Evolutionary conservation across 1,140 invertebrate species (phyloP).

Genomic region (Paraescarpia echinospica): DNA sequence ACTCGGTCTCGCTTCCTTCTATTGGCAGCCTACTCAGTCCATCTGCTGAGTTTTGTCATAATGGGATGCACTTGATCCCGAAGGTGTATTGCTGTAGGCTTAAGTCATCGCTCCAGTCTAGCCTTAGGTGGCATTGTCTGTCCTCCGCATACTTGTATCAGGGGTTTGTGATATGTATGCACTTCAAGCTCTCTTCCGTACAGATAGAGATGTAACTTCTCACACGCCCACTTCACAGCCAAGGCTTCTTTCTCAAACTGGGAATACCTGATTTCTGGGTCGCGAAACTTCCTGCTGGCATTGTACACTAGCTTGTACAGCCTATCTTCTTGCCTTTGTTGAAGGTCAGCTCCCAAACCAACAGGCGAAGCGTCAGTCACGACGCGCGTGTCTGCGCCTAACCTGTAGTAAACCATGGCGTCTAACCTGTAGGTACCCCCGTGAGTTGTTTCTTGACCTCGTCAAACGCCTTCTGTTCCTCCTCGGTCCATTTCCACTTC

Average conservation of each 20-base stretch:
- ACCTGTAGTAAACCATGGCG: neutral
- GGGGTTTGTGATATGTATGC: slow-evolving; percentile 6
- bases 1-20: neutral
- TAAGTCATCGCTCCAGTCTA: slow-evolving; percentile 20
- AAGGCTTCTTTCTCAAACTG: neutral
- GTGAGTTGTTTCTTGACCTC: neutral
- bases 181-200: neutral
- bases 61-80: neutral
- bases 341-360: neutral
- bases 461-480: neutral
- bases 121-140: neutral
- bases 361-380: neutral
- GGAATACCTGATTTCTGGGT: neutral
- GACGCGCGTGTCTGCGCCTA: neutral
- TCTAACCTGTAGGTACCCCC: too few species aligned
- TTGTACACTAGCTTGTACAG: neutral
- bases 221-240: slow-evolving; percentile 17
- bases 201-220: neutral
- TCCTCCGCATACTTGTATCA: neutral
- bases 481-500: slow-evolving; percentile 17
- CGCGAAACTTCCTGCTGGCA: slow-evolving; percentile 5
- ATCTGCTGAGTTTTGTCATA: slow-evolving; percentile 11
- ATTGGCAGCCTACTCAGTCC: neutral
- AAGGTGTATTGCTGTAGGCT: slow-evolving; percentile 23
- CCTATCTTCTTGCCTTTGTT: slow-evolving; percentile 1